Evolutionary conservation across 2,113 vertebrate genomes (phyloP), one percentile per base, ranked within the genome.

Genomic region (Ranitomeya variabilis): DNA sequence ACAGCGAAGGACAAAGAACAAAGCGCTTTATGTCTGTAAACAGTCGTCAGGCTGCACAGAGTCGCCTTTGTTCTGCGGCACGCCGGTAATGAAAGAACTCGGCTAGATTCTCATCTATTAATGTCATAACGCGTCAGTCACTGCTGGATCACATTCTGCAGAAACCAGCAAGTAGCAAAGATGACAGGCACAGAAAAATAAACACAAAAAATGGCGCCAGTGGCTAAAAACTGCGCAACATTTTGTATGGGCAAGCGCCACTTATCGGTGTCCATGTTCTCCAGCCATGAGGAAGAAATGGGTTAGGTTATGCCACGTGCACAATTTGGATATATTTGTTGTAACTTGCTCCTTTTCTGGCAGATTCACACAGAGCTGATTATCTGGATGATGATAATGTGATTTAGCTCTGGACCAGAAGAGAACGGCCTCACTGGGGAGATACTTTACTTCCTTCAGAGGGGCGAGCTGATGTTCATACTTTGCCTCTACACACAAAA

Each of bases 1-100:
- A 51, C 12, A 23, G 45, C 6, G 81, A 83, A 83, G 81, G 81
- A 83, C 82, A 55, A 52, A 69, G 82, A 69, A 83, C 82, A 83
- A 83, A 83, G 82, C 19, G 6, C 45, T 67, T 69, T 10, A 14
- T 54, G 62, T 83, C 81, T 67, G 62, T 83, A 67, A 52, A 67
- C 62, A 67, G 3, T 83, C 21, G 21, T 66, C 37, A 51, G 59
- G 9, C 80, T n/a, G 60, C 37, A 37, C 60, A 12, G 0, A 12
- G 23, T 16, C 10, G 12, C 51, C 64, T 83, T 67, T 83, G 26
- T 69, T n/a, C 82, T 83, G 45, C 18, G 19, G 11, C 31, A 26
- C 80, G 80, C 23, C n/a, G 14, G 45, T 26, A 69, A 51, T 23
- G n/a, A 83, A 83, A 23, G 51, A 10, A 45, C 37, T n/a, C 26